Base-by-base conservation (phyloP, 2,888 invertebrate genomes). In the Gisinianus flammeolus region DNA sequence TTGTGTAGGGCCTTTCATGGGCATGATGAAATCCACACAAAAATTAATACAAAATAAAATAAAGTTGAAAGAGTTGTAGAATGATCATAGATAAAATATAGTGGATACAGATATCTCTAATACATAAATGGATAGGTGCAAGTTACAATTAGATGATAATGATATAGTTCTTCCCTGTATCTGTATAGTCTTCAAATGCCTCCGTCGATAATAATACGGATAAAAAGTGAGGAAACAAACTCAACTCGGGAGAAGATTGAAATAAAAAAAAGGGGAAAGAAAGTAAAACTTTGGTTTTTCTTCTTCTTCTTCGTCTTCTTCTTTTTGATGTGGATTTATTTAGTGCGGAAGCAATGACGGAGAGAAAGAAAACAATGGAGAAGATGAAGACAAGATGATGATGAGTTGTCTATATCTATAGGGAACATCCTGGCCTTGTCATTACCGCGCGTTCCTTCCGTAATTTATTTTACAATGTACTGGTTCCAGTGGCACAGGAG, bases 141-240 rank as follows among this genome's bases (percentile, higher is more conserved):
- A 62, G 62, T 62, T 6, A 4, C 26, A 62, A 26, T 62, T 6
- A 62, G 8, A 26, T 62, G 24, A 28, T 26, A 4, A 62, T 26
- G 24, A 26, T 62, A 26, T n/a, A n/a, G 62, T 26, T 12, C 10
- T 24, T 62, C 24, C 8, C n/a, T n/a, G n/a, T n/a, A n/a, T n/a
- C n/a, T n/a, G n/a, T n/a, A n/a, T n/a, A n/a, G n/a, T n/a, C n/a
- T n/a, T n/a, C n/a, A n/a, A n/a, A n/a, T n/a, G n/a, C n/a, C n/a
- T n/a, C n/a, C n/a, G n/a, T n/a, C n/a, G n/a, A 54, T 54, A 54
- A 54, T 54, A 54, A 54, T 54, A 54, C 54, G 16, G 54, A n/a
- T 54, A 54, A 54, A 54, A 54, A n/a, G n/a, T n/a, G 16, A 54
- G 24, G 26, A 62, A 62, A 62, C 5, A 62, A 62, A 58, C 2